phyloP scores from a whole-genome alignment of 2,888 invertebrate species.

The Meiosimyza platycephala region DNA sequence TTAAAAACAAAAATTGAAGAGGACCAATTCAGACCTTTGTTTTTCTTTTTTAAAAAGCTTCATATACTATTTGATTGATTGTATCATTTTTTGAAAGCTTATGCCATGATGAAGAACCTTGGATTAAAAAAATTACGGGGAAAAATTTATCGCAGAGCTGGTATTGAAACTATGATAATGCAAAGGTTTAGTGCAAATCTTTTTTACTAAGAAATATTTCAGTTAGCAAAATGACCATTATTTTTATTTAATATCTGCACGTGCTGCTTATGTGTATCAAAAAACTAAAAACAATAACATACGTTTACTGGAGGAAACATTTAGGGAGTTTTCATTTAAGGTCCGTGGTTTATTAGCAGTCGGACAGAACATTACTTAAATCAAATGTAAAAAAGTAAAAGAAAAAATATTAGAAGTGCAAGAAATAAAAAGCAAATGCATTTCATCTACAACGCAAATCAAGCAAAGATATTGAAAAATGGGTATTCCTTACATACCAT shows the following conservation, averaged over 20 bases:
- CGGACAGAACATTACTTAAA: background rate
- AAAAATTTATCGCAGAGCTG: background rate
- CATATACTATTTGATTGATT: too few species aligned
- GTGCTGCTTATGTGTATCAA: too few species aligned
- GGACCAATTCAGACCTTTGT: too few species aligned
- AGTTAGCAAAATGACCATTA: too few species aligned
- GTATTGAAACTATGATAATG: background rate
- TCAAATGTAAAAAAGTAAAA: background rate
- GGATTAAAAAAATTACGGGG: too few species aligned
- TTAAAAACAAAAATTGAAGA: too few species aligned
- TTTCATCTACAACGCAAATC: background rate
- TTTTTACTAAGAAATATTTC: slow-evolving; percentile 7
- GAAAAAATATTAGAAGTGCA: background rate
- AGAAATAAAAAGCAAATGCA: background rate
- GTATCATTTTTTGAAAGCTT: too few species aligned
- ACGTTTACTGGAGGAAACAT: slow-evolving; percentile 8
- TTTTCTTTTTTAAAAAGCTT: too few species aligned
- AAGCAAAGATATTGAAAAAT: background rate
- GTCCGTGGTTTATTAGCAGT: slow-evolving; percentile 5
- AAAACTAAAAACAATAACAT: slow-evolving; percentile 13
- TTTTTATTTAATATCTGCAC: too few species aligned
- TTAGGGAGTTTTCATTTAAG: slow-evolving; percentile 16
- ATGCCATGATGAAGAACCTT: too few species aligned
- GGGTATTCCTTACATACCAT: slow-evolving; percentile 52
- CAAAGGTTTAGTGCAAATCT: too few species aligned